Evolutionary conservation across 2,113 vertebrate genomes (phyloP), one percentile per base, ranked within the genome.

Genomic region (Lethenteron reissneri): DNA sequence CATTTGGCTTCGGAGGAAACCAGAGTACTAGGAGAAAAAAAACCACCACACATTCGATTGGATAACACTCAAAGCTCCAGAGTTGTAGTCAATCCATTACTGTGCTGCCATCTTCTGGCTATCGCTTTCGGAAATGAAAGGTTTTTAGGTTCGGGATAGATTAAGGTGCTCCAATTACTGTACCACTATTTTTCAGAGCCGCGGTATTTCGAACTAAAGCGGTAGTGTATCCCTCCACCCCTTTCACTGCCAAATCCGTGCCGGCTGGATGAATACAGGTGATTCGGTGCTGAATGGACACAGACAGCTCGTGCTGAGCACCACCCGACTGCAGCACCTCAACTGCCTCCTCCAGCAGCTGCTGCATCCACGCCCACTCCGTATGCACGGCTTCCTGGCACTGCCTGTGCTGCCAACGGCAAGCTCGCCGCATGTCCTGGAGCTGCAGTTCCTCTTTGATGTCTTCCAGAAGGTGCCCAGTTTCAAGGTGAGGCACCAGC

Each of bases 181-280:
- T 41, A 41, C 1, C 41, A 41, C 41, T 41, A 6, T 41, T 41
- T 41, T 7, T 41, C 41, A 41, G 41, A 41, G 41, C 41, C 6
- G 41, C 41, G 2, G 41, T 41, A 41, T 41, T 41, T 41, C 41
- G 6, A 41, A 41, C 41, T 6, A 41, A 41, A 41, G 41, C 5
- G 6, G 3, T 3, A 41, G 4, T 41, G 5, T 41, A 41, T 41
- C 41, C 41, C 41, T 41, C 41, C 41, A 3, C 41, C 41, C 41
- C 41, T 41, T 3, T 41, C 41, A 41, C 41, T 41, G 41, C 41
- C 11, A 68, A 12, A 17, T 68, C n/a, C 64, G 25, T 68, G 64
- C 64, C 25, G 64, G n/a, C n/a, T 68, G n/a, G 64, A 68, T n/a
- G 64, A 41, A 25, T 68, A 25, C 64, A 68, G 64, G 64, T 68